Percentiles rank a stretch among this genome's conserved stretches.
Conservation (phyloP, 2,888 invertebrate genomes). For the Germaria angustata region DNA sequence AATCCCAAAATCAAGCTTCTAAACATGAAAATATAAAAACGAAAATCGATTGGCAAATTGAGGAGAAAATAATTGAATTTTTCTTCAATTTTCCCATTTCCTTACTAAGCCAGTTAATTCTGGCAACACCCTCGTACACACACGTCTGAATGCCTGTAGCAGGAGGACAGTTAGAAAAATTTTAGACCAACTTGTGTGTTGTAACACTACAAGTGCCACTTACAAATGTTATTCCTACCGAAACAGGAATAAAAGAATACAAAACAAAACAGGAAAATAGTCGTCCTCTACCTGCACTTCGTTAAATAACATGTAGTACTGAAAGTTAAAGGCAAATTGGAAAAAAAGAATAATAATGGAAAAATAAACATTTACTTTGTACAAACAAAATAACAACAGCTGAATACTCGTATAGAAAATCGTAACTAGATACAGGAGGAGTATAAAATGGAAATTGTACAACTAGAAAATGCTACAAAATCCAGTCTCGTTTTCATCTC, state of each 20-base stretch:
- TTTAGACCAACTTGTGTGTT: neutral
- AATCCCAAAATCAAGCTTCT: no score
- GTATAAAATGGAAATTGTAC: neutral
- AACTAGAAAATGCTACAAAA: neutral
- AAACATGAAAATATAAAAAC: no score
- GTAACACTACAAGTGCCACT: neutral
- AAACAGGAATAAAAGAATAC: neutral
- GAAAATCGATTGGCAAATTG: no score
- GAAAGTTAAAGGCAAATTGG: constrained; percentile 24
- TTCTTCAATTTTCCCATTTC: no score
- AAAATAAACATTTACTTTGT: constrained; percentile 34
- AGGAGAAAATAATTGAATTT: no score
- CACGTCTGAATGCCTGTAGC: neutral
- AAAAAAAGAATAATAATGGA: constrained; percentile 10
- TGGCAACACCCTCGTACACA: neutral
- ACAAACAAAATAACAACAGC: constrained; percentile 16
- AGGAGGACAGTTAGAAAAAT: constrained; percentile 8
- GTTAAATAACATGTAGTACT: constrained; percentile 12
- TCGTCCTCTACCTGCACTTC: neutral
- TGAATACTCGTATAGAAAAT: constrained; percentile 19
- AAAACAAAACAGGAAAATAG: neutral
- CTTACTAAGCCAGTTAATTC: neutral
- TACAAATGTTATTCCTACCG: constrained; percentile 4
- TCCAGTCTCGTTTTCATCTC: neutral
- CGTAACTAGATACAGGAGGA: neutral